Conservation (phyloP, 2,888 invertebrate species). For the Rhamnusium bicolor region DNA sequence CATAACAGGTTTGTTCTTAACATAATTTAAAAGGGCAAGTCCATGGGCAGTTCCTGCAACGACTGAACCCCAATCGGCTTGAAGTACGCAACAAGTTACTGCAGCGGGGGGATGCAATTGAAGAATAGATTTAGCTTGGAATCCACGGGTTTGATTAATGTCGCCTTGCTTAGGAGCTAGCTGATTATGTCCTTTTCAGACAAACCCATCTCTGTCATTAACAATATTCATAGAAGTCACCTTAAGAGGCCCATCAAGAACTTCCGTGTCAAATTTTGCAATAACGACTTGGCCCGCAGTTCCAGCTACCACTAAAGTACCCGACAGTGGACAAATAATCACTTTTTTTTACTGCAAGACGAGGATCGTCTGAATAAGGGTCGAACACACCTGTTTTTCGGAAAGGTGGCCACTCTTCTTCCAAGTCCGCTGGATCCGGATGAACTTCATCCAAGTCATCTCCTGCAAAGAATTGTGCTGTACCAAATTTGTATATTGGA, state of each 20-base stretch:
- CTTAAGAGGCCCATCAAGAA: conserved; percentile 65
- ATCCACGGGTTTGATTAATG: conserved; percentile 76
- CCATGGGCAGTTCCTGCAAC: conserved; percentile 97
- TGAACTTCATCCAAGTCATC: conserved; percentile 73
- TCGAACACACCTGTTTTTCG: conserved; percentile 96
- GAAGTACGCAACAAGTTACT: conserved; percentile 90
- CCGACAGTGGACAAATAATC: conserved; percentile 88
- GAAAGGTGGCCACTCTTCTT: conserved; percentile 97
- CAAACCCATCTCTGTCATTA: conserved; percentile 93
- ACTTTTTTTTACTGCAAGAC: conserved; percentile 89
- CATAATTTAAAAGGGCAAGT: conserved; percentile 90
- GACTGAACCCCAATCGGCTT: conserved; percentile 93
- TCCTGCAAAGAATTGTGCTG: conserved; percentile 81
- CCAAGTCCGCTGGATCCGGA: conserved; percentile 80
- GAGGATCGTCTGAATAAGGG: conserved; percentile 97
- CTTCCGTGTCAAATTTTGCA: conserved; percentile 79
- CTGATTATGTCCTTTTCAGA: conserved; percentile 97
- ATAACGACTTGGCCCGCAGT: conserved; percentile 96
- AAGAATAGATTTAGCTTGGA: conserved; percentile 84
- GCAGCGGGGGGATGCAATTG: conserved; percentile 97
- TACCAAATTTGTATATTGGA: conserved; percentile 89
- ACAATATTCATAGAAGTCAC: conserved; percentile 87
- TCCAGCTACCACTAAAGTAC: conserved; percentile 92
- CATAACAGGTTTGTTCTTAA: conserved; percentile 83
- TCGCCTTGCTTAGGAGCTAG: conserved; percentile 73